Base-by-base conservation (phyloP, 2,113 vertebrate species). In the Eudyptes chrysolophus region DNA sequence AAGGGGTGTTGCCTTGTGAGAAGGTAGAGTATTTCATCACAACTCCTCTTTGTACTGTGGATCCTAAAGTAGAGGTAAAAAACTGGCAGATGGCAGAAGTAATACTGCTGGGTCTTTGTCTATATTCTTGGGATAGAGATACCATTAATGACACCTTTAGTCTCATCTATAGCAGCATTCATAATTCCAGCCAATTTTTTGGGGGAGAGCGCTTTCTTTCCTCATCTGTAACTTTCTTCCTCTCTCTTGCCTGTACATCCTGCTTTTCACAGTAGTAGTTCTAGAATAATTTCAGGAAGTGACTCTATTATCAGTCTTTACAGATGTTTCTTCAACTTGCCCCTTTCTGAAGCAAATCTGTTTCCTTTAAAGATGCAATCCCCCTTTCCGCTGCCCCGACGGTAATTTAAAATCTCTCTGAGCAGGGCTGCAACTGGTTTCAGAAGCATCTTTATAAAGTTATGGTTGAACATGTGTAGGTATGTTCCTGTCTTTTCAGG, bases 251-350 rank as follows among this genome's bases (percentile, higher is more conserved):
- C 66, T 51, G 18, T n/a, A 24, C 81, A 98, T 98, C 97, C 97
- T 96, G 96, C 96, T 78, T 97, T 93, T 95, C 94, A 95, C 92
- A 95, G 90, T 34, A 46, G 64, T 25, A 55, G 83, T 34, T 82
- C 66, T 64, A 75, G 48, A 84, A 89, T 64, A 89, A 96, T 97
- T 98, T 98, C 94, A 97, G 98, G 97, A 98, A 97, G 93, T 30
- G 14, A 76, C 60, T 94, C 76, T 96, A 88, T 97, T 98, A 98
- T 97, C 96, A 22, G 77, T 44, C 65, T 78, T 89, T 89, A 82
- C 97, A 98, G 97, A 96, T 96, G 95, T 97, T 97, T 90, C 95
- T 98, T 95, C 90, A 96, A 72, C 87, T 86, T 90, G 69, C 83
- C 89, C 51, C 60, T 84, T 90, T 68, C 84, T 90, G 95, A 55